These are phyloP conservation scores for Rhinophrynus dorsalis DNA, from an alignment of 2,797 vertebrate genomes.

Conservation along the genomic window DNA sequence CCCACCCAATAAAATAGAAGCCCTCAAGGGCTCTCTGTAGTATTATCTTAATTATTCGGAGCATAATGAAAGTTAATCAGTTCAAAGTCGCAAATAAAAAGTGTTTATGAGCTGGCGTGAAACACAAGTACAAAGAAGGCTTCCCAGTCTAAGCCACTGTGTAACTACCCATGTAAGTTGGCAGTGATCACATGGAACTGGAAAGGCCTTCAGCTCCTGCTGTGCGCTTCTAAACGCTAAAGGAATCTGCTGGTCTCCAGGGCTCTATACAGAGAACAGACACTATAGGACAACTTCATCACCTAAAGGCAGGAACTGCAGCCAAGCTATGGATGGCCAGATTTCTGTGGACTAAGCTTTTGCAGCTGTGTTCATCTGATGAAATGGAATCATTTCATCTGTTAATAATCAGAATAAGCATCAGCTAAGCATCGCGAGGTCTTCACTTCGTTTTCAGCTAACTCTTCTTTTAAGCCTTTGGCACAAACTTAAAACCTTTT, in stretches of 20 bases:
- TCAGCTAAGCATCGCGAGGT: conserved; percentile 49
- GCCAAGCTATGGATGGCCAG: background rate
- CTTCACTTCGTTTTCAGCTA: conserved; percentile 46
- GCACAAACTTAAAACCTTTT: conserved; percentile 31
- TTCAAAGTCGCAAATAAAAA: conserved; percentile 10
- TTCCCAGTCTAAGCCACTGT: background rate
- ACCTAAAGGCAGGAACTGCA: conserved; percentile 2
- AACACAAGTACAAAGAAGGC: too few relatives aligned
- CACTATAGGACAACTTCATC: conserved; percentile 3
- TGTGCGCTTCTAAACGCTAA: too few relatives aligned
- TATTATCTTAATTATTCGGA: background rate
- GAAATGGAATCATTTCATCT: conserved; percentile 55
- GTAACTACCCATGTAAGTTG: conserved; percentile 5
- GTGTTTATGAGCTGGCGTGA: conserved; percentile 29
- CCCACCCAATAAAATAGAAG: too few relatives aligned
- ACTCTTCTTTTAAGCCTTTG: conserved; percentile 54
- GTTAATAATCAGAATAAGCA: conserved; percentile 59
- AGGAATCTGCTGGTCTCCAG: background rate
- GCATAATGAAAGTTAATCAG: conserved; percentile 18
- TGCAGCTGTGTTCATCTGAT: conserved; percentile 52
- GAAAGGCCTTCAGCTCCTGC: background rate
- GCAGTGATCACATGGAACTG: background rate
- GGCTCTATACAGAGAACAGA: background rate
- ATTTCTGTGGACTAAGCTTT: background rate
- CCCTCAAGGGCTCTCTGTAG: too few relatives aligned